Percentiles rank a stretch among this genome's conserved stretches.
Conservation (phyloP, 2,888 invertebrate genomes). For the Conops quadrifasciatus region DNA sequence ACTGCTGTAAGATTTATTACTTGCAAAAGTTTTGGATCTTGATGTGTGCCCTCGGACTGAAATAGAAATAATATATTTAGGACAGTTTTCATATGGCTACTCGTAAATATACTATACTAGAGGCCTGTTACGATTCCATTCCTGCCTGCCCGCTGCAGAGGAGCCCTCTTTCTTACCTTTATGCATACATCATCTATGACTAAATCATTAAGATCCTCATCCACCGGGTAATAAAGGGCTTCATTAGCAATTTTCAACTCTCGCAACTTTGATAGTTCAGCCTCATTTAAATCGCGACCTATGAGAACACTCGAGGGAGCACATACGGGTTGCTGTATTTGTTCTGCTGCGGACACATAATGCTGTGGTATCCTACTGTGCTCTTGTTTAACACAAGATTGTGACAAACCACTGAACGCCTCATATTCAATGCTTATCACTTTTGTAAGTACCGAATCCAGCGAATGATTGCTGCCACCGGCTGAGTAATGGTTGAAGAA, state of each 20-base stretch:
- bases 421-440: conserved; percentile 88
- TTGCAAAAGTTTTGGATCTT: conserved; percentile 79
- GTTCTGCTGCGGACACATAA: conserved; percentile 42
- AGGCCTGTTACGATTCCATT: background rate
- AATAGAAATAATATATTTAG: conserved; percentile 28
- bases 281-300: conserved; percentile 72
- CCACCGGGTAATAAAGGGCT: conserved; percentile 83
- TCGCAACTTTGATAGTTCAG: conserved; percentile 84
- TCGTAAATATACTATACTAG: background rate
- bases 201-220: conserved; percentile 79
- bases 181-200: conserved; percentile 73
- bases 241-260: conserved; percentile 88
- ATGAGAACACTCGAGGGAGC: conserved; percentile 52
- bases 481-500: conserved; percentile 43
- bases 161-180: conserved; percentile 59
- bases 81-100: background rate
- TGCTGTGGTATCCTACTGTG: conserved; percentile 42
- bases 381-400: conserved; percentile 55
- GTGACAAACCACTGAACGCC: conserved; percentile 64
- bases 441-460: conserved; percentile 84
- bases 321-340: conserved; percentile 50
- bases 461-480: conserved; percentile 67
- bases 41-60: conserved; percentile 61
- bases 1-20: conserved; percentile 91
- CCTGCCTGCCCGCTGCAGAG: background rate